These are phyloP conservation scores for Heliconius sara DNA, from an alignment of 2,888 invertebrate genomes.

Conservation along the genomic window DNA sequence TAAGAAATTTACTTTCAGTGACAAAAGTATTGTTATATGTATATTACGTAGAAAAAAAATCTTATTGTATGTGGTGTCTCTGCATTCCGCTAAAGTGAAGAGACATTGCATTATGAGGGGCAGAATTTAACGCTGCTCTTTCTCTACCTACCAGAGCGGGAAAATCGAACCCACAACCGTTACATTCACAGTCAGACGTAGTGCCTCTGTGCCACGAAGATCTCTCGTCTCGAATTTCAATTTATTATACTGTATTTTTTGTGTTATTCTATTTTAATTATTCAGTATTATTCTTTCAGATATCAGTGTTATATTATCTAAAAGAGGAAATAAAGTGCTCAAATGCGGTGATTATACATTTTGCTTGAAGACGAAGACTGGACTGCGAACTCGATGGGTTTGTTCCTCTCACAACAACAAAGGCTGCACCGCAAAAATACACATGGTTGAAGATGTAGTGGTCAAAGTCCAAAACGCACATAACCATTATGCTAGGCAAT, in stretches of 20 bases:
- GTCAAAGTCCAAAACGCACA: conserved; percentile 52
- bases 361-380: conserved; percentile 41
- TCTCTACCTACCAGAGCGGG: neutral
- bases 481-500: conserved; percentile 29
- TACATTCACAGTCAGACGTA: too few relatives aligned
- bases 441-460: conserved; percentile 53
- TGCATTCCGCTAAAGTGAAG: too few relatives aligned
- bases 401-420: conserved; percentile 56
- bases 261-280: neutral
- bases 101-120: too few relatives aligned
- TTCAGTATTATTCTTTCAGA: conserved; percentile 39
- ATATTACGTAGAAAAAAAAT: too few relatives aligned
- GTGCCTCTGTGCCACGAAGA: too few relatives aligned
- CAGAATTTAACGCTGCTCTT: neutral
- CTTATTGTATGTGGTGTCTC: too few relatives aligned
- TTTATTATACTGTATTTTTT: neutral
- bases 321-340: conserved; percentile 50
- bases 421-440: conserved; percentile 50
- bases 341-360: conserved; percentile 52
- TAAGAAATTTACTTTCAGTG: too few relatives aligned
- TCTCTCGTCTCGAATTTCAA: too few relatives aligned
- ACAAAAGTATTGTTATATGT: too few relatives aligned
- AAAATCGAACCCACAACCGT: too few relatives aligned
- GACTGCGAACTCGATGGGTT: conserved; percentile 53
- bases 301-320: conserved; percentile 39